Conservation (phyloP, 1,140 invertebrate genomes). For the Hormaphis cornu region DNA sequence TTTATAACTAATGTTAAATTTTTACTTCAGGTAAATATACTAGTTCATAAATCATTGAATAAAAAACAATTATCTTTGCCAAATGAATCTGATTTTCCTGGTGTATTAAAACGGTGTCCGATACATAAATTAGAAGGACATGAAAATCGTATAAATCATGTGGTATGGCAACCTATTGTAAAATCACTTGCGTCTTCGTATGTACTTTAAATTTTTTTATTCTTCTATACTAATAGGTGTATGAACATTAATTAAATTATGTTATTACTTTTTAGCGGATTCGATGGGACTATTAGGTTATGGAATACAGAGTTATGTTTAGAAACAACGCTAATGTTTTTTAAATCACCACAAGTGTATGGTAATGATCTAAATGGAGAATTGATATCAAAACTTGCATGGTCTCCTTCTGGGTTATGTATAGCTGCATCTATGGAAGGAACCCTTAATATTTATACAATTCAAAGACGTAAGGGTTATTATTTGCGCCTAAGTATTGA, state of each 20-base stretch:
- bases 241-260: not conserved
- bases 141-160: conserved; percentile 46
- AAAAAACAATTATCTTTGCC: not conserved
- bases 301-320: conserved; percentile 48
- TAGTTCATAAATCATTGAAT: conserved; percentile 17
- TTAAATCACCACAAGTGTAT: conserved; percentile 46
- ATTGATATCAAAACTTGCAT: conserved; percentile 46
- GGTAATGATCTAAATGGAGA: conserved; percentile 48
- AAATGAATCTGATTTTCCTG: conserved; percentile 28
- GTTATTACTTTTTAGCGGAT: conserved; percentile 44
- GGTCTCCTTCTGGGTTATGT: conserved; percentile 48
- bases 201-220: conserved; percentile 34
- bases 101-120: conserved; percentile 16
- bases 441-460: conserved; percentile 47
- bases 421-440: conserved; percentile 51
- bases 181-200: conserved; percentile 45
- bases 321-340: conserved; percentile 53
- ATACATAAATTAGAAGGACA: conserved; percentile 47
- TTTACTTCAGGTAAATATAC: conserved; percentile 16
- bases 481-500: not conserved
- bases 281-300: conserved; percentile 56
- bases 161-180: conserved; percentile 45
- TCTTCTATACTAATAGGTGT: not conserved
- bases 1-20: not conserved
- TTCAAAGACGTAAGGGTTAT: conserved; percentile 17